Evolutionary conservation across 2,888 invertebrate species (phyloP).

Genomic region (Polyommatus icarus): DNA sequence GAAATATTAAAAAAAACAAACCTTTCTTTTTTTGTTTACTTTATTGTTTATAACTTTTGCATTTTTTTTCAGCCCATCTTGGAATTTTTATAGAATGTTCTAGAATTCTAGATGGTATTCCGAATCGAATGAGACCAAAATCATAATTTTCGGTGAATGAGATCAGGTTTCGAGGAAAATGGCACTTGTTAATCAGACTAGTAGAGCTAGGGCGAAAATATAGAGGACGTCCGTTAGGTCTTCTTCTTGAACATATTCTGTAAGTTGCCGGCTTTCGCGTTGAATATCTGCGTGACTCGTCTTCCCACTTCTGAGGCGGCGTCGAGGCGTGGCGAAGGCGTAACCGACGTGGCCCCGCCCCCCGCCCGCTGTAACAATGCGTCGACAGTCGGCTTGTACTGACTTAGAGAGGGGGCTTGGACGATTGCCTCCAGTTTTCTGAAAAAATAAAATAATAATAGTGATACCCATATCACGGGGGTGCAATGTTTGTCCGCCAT

Average conservation of each 20-base stretch:
- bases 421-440: conserved; percentile 71
- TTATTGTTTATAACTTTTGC: no score
- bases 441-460: conserved; percentile 31
- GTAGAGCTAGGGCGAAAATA: neutral
- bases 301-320: conserved; percentile 72
- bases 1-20: no score
- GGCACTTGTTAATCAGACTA: no score
- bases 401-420: conserved; percentile 57
- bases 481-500: no score
- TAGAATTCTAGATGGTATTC: no score
- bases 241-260: conserved; percentile 77
- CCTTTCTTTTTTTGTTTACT: no score
- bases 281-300: conserved; percentile 73
- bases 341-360: conserved; percentile 44
- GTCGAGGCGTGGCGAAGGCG: conserved; percentile 55
- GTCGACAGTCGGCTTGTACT: conserved; percentile 68
- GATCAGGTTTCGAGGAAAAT: no score
- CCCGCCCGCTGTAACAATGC: conserved; percentile 62
- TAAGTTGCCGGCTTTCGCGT: conserved; percentile 70
- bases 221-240: conserved; percentile 50
- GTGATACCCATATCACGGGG: neutral
- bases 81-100: no score
- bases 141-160: no score
- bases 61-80: no score
- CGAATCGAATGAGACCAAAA: no score